Conservation (phyloP, 2,888 invertebrate genomes). For the Trachelus troglodyta region DNA sequence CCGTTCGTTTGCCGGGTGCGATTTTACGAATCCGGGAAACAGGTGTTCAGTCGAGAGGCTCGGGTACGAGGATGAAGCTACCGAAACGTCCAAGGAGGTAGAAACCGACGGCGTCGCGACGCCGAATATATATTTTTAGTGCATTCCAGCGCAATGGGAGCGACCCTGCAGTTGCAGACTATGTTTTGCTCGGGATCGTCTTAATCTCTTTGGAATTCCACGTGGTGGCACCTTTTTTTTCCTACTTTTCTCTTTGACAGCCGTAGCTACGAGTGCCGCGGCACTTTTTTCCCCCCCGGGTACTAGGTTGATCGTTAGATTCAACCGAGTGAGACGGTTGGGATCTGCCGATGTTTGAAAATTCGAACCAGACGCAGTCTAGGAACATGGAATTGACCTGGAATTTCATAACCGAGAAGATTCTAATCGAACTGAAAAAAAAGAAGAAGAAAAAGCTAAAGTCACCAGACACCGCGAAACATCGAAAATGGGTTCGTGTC, state of each 20-base stretch:
- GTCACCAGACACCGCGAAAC: background rate
- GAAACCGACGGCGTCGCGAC: slow-evolving; percentile 35
- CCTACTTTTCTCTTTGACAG: background rate
- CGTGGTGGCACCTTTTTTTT: background rate
- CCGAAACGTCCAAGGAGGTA: background rate
- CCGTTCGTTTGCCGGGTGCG: background rate
- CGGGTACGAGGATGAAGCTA: background rate
- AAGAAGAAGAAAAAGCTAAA: background rate
- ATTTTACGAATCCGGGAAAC: background rate
- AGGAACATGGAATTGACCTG: background rate
- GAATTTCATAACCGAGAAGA: background rate
- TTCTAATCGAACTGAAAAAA: background rate
- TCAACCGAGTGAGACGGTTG: background rate
- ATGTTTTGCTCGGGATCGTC: slow-evolving; percentile 32
- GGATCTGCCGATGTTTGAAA: background rate
- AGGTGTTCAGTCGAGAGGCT: background rate
- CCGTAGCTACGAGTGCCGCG: background rate
- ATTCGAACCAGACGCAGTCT: background rate
- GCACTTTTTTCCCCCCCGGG: background rate
- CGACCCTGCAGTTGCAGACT: slow-evolving; percentile 25
- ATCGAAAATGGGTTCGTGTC: too few relatives aligned
- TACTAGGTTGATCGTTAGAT: background rate
- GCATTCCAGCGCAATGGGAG: slow-evolving; percentile 51
- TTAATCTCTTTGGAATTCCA: slow-evolving; percentile 39
- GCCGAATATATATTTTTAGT: slow-evolving; percentile 56